A percentile compares a stretch with the other conserved stretches of the same genome.
These are phyloP conservation scores for Monochamus alternatus DNA, from an alignment of 2,888 invertebrate genomes.

Conservation along the genomic window DNA sequence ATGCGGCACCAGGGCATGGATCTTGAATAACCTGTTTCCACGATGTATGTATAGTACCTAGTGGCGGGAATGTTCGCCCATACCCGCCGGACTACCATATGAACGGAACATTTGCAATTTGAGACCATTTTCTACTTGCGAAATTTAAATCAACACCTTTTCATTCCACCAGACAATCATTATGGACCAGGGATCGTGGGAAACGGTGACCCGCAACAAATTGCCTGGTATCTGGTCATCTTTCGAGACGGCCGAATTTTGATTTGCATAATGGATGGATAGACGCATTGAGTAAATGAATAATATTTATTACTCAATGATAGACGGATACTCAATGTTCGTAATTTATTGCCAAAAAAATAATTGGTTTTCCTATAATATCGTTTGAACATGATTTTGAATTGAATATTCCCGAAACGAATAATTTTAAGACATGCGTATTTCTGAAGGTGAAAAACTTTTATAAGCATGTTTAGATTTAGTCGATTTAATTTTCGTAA, in stretches of 20 bases:
- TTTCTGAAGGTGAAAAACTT: too few relatives aligned
- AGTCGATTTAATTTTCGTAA: too few relatives aligned
- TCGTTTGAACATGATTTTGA: too few relatives aligned
- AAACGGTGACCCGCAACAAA: constrained; percentile 49
- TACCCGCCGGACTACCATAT: constrained; percentile 49
- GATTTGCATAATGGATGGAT: neutral
- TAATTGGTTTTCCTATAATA: too few relatives aligned
- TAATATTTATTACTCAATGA: neutral
- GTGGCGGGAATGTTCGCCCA: constrained; percentile 52
- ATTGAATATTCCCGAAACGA: too few relatives aligned
- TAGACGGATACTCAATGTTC: neutral
- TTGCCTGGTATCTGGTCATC: constrained; percentile 14
- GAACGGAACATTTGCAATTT: constrained; percentile 60
- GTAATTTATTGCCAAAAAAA: neutral
- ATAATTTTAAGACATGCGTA: too few relatives aligned
- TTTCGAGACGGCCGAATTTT: neutral
- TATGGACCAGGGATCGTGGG: constrained; percentile 48
- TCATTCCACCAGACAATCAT: constrained; percentile 48
- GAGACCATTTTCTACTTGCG: constrained; percentile 60
- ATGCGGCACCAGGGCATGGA: constrained; percentile 60
- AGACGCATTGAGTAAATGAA: neutral
- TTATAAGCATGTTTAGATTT: too few relatives aligned
- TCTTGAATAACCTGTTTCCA: constrained; percentile 69
- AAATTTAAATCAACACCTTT: constrained; percentile 64
- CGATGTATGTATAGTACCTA: constrained; percentile 36